Evolutionary conservation across 1,140 invertebrate species (phyloP).

Genomic region (Ceratitis capitata): DNA sequence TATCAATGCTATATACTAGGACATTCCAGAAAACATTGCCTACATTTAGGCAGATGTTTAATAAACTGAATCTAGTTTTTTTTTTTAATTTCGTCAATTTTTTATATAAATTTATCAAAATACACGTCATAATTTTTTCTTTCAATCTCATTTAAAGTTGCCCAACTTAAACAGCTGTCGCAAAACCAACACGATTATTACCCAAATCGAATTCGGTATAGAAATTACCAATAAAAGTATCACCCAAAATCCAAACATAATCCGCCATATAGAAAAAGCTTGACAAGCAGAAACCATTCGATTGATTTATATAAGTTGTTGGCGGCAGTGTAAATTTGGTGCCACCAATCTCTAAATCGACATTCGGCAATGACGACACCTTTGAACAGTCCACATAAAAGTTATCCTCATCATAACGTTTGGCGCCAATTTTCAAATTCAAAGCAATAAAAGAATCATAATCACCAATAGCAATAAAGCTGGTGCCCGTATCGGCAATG

Average conservation of each 20-base stretch:
- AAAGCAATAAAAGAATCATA: conserved; percentile 9
- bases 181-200: conserved; percentile 75
- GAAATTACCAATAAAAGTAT: conserved; percentile 76
- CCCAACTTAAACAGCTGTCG: conserved; percentile 48
- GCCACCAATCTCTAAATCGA: conserved; percentile 51
- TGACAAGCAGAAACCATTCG: conserved; percentile 41
- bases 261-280: conserved; percentile 47
- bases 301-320: not conserved
- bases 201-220: conserved; percentile 79
- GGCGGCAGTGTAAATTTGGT: conserved; percentile 46
- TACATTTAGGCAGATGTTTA: no score
- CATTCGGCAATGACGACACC: conserved; percentile 40
- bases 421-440: not conserved
- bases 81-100: no score
- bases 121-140: no score
- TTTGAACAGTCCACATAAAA: conserved; percentile 33
- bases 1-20: no score
- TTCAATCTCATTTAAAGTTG: not conserved
- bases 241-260: conserved; percentile 62
- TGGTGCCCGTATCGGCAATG: conserved; percentile 83
- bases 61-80: no score
- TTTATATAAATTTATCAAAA: no score
- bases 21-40: no score
- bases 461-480: conserved; percentile 78
- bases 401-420: not conserved